A percentile compares a stretch with the other conserved stretches of the same genome.
These are phyloP conservation scores for Drosophila serrata DNA, from an alignment of 1,140 invertebrate genomes.

Conservation along the genomic window DNA sequence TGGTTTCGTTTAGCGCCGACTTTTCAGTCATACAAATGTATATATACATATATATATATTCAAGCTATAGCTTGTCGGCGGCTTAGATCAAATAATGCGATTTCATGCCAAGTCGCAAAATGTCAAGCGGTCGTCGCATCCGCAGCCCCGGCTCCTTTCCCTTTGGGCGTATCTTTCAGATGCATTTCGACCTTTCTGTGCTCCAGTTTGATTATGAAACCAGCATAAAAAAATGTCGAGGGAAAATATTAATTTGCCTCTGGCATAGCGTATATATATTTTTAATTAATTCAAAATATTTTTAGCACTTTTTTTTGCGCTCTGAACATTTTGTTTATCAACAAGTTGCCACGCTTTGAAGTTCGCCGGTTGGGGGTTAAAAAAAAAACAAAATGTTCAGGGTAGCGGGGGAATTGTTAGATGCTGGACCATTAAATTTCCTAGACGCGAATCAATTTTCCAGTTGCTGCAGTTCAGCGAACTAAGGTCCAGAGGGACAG, in stretches of 20 bases:
- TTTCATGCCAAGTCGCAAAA: conserved; percentile 84
- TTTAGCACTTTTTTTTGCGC: conserved; percentile 52
- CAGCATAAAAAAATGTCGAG: conserved; percentile 14
- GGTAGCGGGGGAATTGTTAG: conserved; percentile 43
- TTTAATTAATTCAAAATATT: conserved; percentile 78
- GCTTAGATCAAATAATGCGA: conserved; percentile 84
- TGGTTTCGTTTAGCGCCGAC: conserved; percentile 78
- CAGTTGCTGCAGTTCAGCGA: conserved; percentile 50
- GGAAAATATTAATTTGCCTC: conserved; percentile 43
- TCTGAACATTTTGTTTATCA: conserved; percentile 65
- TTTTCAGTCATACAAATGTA: background rate
- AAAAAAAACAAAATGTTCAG: background rate
- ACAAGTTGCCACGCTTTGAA: conserved; percentile 62
- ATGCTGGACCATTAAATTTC: conserved; percentile 66
- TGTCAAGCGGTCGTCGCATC: conserved; percentile 76
- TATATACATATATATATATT: background rate
- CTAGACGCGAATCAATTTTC: conserved; percentile 73
- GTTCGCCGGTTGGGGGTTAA: conserved; percentile 45
- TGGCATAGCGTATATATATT: conserved; percentile 42
- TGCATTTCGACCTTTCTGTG: conserved; percentile 76
- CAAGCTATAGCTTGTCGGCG: conserved; percentile 45
- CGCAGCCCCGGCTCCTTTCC: conserved; percentile 19
- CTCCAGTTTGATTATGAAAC: conserved; percentile 75
- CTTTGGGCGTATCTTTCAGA: conserved; percentile 9
- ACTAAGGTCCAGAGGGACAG: conserved; percentile 12